phyloP scores from a whole-genome alignment of 2,888 invertebrate species.

The Andrena haemorrhoa region DNA sequence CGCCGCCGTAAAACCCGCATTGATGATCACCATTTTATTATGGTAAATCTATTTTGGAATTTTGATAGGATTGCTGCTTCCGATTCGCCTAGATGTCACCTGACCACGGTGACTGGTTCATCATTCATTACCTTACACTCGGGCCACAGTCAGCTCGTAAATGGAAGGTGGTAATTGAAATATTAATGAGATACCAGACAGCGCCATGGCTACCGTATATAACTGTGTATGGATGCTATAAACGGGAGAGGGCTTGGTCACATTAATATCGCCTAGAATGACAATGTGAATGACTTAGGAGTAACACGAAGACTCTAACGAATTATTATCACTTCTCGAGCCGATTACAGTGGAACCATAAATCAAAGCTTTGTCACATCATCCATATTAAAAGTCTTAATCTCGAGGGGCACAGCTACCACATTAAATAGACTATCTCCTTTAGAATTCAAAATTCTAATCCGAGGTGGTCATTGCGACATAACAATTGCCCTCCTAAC shows the following conservation, averaged over 20 bases:
- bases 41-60: conserved; percentile 54
- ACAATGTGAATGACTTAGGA: conserved; percentile 51
- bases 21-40: conserved; percentile 36
- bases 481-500: conserved; percentile 21
- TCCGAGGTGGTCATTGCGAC: neutral
- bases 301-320: conserved; percentile 50
- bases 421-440: conserved; percentile 49
- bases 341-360: conserved; percentile 58
- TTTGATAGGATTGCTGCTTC: conserved; percentile 37
- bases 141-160: conserved; percentile 52
- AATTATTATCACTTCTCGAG: conserved; percentile 59
- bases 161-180: conserved; percentile 68
- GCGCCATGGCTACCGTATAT: conserved; percentile 37
- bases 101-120: conserved; percentile 41
- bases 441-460: conserved; percentile 22
- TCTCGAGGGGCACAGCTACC: conserved; percentile 44
- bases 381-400: conserved; percentile 58
- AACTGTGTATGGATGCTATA: conserved; percentile 44
- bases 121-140: conserved; percentile 40
- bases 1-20: conserved; percentile 25
- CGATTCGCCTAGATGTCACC: conserved; percentile 41
- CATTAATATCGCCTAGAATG: conserved; percentile 54
- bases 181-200: conserved; percentile 68
- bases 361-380: conserved; percentile 67
- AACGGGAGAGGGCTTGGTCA: conserved; percentile 59